Base-by-base conservation (phyloP, 2,113 vertebrate species). In the Pomatorhinus ruficollis region DNA sequence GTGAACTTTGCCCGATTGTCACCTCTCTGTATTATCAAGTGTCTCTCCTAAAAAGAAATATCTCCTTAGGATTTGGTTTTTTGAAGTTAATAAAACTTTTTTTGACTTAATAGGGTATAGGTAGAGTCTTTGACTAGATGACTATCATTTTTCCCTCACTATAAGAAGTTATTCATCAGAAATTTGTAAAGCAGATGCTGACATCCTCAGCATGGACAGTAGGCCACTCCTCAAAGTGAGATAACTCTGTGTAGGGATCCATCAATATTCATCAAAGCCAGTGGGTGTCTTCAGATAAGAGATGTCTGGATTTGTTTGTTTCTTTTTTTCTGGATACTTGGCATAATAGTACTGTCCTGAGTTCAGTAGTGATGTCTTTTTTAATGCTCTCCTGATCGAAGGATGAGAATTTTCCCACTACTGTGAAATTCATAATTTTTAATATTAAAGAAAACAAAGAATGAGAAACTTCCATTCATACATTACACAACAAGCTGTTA, bases 101-200 rank as follows among this genome's bases (percentile, higher is more conserved):
- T 52, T 50, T 53, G 1, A 21, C 13, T 2, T 40, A n/a, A 39
- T 8, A 52, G 6, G 2, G 0, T 60, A 10, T 11, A 68, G 10
- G 3, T 81, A 39, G 44, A 25, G 16, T 76, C 49, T 81, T 77
- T 42, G 19, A 44, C n/a, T 60, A 18, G 15, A 18, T 74, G 24
- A 6, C 24, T 44, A 8, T 64, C 6, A 15, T 52, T 78, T 82
- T 90, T 12, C 3, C 6, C 20, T 12, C 1, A 6, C 21, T 76
- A 42, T 56, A 68, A 1, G 37, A 77, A 64, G 14, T 40, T 83
- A 56, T 24, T 56, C 7, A 44, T 80, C 21, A 83, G 49, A 79
- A 93, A 80, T 69, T 47, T 68, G 63, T 91, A 47, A 89, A 83
- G 15, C 23, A 86, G 15, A 53, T 77, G 24, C 24, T 72, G 30